Base-by-base conservation (phyloP, 2,113 vertebrate species). In the Calypte anna region DNA sequence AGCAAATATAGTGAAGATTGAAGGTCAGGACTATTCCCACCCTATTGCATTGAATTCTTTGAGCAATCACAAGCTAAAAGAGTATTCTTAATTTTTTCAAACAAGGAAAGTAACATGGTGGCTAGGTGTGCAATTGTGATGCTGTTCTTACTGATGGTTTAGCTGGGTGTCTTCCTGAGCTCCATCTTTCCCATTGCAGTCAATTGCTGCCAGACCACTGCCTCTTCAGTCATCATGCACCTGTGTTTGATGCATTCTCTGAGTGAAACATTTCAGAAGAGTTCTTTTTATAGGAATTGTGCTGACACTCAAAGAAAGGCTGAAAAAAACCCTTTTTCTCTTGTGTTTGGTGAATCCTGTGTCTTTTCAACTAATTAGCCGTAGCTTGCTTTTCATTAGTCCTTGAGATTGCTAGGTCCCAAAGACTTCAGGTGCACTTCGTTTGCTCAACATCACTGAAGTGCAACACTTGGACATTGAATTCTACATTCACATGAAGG, bases 221-320 rank as follows among this genome's bases (percentile, higher is more conserved):
- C 7, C 24, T 58, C 12, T 74, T 81, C 0, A 0, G 30, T 33
- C 38, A n/a, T 24, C 0, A 0, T 19, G 3, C 13, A 9, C 31
- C 3, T 1, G 25, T n/a, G 30, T 18, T 53, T 17, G 19, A 8
- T 27, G 36, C 6, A 3, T 4, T 59, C 7, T 30, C 20, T 54
- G 44, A 57, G 59, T 4, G 14, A 50, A 57, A 25, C 10, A 3
- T 54, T 73, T 72, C 1, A 57, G 7, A 48, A 38, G 4, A 64
- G 14, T 18, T 79, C 28, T 31, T 62, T 44, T 6, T 10, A 4
- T 44, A 77, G 51, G 58, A 87, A 10, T 17, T 33, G 9, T n/a
- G 33, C 12, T 79, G 82, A 27, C 2, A 5, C 22, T 36, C 27
- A 54, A 27, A 83, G n/a, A 33, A 22, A 13, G 20, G 15, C 44